Evolutionary conservation across 2,888 invertebrate genomes (phyloP).

Genomic region (Leptopilina myrica): DNA sequence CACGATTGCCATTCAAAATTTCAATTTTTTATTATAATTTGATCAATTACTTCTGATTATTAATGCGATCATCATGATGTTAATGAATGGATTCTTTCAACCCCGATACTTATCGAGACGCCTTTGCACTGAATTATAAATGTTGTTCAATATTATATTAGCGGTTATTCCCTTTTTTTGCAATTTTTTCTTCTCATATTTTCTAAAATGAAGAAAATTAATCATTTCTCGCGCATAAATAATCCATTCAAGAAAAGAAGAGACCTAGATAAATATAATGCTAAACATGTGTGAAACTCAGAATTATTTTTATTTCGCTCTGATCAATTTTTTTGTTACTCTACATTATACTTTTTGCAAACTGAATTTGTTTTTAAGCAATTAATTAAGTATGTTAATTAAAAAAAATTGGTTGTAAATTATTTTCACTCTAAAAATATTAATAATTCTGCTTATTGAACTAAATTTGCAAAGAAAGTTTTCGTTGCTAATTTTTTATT

Average conservation of each 20-base stretch:
- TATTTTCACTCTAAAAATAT: no score
- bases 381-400: no score
- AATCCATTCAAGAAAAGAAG: slow-evolving; percentile 8
- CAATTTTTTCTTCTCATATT: background rate
- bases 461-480: background rate
- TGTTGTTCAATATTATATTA: slow-evolving; percentile 25
- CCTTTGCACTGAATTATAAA: slow-evolving; percentile 37
- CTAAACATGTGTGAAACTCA: background rate
- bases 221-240: slow-evolving; percentile 6
- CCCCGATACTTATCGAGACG: slow-evolving; percentile 24
- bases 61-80: slow-evolving; percentile 10
- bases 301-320: background rate
- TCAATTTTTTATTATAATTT: slow-evolving; percentile 15
- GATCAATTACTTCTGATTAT: slow-evolving; percentile 1
- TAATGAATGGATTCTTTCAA: slow-evolving; percentile 39
- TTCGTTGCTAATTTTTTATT: background rate
- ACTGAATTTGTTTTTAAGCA: no score
- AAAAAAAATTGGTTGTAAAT: no score
- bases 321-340: no score
- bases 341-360: no score
- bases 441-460: no score
- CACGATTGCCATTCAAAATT: background rate
- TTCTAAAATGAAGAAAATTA: slow-evolving; percentile 16
- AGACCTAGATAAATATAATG: background rate
- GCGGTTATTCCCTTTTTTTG: slow-evolving; percentile 29